Conservation (phyloP, 2,888 invertebrate genomes). For the Harmothoe impar region DNA sequence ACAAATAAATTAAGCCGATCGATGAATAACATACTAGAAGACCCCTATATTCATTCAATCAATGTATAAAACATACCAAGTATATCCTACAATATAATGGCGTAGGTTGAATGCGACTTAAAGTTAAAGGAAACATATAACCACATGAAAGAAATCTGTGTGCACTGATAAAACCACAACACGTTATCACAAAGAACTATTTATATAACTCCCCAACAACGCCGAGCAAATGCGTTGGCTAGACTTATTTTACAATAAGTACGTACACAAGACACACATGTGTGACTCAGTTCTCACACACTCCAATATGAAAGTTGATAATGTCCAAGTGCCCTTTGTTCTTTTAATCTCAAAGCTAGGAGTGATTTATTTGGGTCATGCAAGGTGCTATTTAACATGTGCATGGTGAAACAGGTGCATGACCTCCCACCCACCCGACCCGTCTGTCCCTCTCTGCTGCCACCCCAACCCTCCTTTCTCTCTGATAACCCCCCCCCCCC, state of each 20-base stretch:
- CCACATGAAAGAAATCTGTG: background rate
- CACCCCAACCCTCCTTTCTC: background rate
- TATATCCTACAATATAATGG: too few species aligned
- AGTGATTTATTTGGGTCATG: background rate
- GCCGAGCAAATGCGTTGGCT: too few species aligned
- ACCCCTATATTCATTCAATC: too few species aligned
- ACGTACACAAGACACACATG: too few species aligned
- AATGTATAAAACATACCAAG: too few species aligned
- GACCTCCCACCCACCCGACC: slow-evolving; percentile 58
- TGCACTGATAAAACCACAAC: background rate
- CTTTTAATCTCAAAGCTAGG: background rate
- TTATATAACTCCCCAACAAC: too few species aligned
- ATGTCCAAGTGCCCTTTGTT: background rate
- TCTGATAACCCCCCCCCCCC: background rate
- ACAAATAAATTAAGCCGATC: too few species aligned
- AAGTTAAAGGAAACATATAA: background rate
- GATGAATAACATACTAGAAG: too few species aligned
- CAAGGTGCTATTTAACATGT: slow-evolving; percentile 69
- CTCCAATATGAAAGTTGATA: background rate
- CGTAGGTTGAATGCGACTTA: background rate
- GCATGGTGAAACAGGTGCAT: slow-evolving; percentile 21
- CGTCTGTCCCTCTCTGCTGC: slow-evolving; percentile 38
- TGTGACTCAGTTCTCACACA: too few species aligned
- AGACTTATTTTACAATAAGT: too few species aligned
- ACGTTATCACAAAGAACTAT: background rate